phyloP scores from a whole-genome alignment of 2,888 invertebrate genomes.

The Drosophila tanythrix region DNA sequence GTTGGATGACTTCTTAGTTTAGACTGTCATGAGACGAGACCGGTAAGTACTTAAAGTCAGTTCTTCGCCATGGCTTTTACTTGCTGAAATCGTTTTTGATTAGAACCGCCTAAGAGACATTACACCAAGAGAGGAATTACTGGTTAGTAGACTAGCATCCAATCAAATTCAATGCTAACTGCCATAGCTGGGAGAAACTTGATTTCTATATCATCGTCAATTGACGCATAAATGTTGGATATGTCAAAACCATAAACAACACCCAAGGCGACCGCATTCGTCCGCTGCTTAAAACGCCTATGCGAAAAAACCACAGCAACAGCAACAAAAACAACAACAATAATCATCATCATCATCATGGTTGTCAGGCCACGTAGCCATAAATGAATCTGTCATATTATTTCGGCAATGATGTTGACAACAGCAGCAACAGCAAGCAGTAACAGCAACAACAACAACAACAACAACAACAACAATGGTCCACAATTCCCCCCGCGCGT shows the following conservation, averaged over 20 bases:
- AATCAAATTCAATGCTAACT: neutral
- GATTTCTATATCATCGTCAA: slow-evolving; percentile 36
- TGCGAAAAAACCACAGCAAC: slow-evolving; percentile 23
- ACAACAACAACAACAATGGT: slow-evolving; percentile 34
- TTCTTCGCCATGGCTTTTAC: neutral
- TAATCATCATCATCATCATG: slow-evolving; percentile 27
- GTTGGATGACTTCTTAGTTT: neutral
- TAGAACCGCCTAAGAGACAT: neutral
- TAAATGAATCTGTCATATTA: slow-evolving; percentile 82
- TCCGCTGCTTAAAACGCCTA: slow-evolving; percentile 46
- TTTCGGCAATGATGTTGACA: slow-evolving; percentile 78
- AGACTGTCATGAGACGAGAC: neutral
- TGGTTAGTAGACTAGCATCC: neutral
- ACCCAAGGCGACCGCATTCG: slow-evolving; percentile 54
- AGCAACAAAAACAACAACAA: slow-evolving; percentile 31
- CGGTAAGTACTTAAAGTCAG: neutral
- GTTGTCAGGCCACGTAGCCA: slow-evolving; percentile 50
- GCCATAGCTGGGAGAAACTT: neutral
- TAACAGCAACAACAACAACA: slow-evolving; percentile 43
- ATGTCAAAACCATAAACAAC: slow-evolving; percentile 79
- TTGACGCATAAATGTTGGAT: slow-evolving; percentile 57
- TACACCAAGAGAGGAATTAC: neutral
- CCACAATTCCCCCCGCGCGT: slow-evolving; percentile 68
- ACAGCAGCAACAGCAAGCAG: slow-evolving; percentile 41
- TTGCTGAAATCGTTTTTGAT: neutral